Evolutionary conservation across 2,113 vertebrate species (phyloP).

Genomic region (Macrotus californicus): DNA sequence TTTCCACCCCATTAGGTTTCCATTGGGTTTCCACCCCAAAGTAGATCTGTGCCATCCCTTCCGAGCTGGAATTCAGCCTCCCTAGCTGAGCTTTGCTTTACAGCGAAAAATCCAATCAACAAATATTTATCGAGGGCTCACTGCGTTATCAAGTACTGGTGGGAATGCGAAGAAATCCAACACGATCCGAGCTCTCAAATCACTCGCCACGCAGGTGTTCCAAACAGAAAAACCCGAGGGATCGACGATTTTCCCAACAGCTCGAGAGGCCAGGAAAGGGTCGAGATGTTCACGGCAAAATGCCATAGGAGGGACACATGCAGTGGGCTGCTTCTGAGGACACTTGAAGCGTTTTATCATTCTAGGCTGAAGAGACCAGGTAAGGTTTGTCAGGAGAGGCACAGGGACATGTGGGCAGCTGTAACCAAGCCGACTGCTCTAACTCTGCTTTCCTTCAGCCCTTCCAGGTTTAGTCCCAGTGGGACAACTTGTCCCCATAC

Average conservation of each 20-base stretch:
- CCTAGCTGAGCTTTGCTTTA: conserved; percentile 14
- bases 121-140: conserved; percentile 48
- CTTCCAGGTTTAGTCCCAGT: background rate
- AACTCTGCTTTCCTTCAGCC: background rate
- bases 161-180: background rate
- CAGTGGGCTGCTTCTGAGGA: background rate
- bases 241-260: background rate
- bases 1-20: too few species aligned
- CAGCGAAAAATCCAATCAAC: conserved; percentile 41
- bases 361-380: background rate
- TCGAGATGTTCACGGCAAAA: too few species aligned
- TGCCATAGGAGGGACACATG: background rate
- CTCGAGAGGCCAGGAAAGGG: background rate
- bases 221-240: background rate
- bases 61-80: background rate
- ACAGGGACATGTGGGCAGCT: background rate
- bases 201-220: background rate
- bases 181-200: background rate
- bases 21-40: background rate
- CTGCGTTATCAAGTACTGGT: background rate
- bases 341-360: background rate
- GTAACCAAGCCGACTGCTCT: background rate
- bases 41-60: background rate
- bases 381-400: background rate
- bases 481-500: background rate